Conservation (phyloP, 2,888 invertebrate genomes). For the Aphidoletes aphidimyza region DNA sequence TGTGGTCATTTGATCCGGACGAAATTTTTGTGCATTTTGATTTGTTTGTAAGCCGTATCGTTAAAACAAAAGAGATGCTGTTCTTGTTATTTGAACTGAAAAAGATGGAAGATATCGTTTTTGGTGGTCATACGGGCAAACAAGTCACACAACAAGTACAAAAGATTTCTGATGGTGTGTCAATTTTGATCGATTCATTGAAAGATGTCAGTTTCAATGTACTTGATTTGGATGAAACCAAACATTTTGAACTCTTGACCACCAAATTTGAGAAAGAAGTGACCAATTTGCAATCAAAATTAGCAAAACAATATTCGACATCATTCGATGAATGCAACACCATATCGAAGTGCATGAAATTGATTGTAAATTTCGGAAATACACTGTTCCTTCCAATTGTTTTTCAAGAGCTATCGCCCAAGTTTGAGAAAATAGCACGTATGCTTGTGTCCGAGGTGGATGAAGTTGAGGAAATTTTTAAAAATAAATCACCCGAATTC, state of each 20-base stretch:
- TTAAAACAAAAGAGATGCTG: conserved; percentile 76
- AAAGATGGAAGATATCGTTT: conserved; percentile 60
- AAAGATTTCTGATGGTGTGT: not conserved
- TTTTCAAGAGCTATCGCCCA: conserved; percentile 86
- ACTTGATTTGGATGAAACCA: not conserved
- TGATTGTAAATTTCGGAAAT: conserved; percentile 88
- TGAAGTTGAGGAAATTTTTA: not conserved
- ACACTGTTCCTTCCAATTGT: conserved; percentile 90
- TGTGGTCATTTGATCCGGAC: conserved; percentile 81
- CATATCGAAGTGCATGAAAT: conserved; percentile 68
- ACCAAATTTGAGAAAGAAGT: conserved; percentile 70
- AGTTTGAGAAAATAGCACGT: conserved; percentile 61
- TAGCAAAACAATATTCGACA: conserved; percentile 90
- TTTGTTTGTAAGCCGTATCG: conserved; percentile 73
- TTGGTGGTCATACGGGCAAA: conserved; percentile 88
- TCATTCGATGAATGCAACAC: conserved; percentile 87
- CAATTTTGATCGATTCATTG: not conserved
- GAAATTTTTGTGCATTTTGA: conserved; percentile 77
- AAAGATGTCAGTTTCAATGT: not conserved
- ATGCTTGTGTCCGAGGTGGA: not conserved
- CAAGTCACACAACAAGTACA: conserved; percentile 66
- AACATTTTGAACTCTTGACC: conserved; percentile 61
- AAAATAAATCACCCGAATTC: not conserved
- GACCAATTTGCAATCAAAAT: conserved; percentile 87
- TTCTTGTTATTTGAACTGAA: conserved; percentile 61